A percentile compares a stretch with the other conserved stretches of the same genome.
phyloP scores from a whole-genome alignment of 2,113 vertebrate genomes.

The Microtus richardsoni region DNA sequence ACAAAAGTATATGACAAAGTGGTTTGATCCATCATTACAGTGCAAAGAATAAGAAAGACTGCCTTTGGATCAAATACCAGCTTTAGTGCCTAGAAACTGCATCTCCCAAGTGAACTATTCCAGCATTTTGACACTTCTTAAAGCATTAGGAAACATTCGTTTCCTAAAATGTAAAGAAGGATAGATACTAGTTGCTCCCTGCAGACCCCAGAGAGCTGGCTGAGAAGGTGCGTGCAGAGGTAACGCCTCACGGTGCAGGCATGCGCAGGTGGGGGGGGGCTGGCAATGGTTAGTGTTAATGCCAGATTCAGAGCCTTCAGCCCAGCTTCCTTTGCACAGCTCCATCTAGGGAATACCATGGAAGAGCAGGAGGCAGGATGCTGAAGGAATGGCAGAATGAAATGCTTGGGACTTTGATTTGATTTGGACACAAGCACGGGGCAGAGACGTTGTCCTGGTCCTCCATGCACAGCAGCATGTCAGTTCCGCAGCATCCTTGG shows the following conservation, averaged over 20 bases:
- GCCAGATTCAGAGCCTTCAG: not conserved
- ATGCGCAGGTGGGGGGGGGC: accelerated
- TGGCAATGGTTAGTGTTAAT: accelerated
- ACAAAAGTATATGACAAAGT: not conserved
- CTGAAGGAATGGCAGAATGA: slow-evolving; percentile 73
- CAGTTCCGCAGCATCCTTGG: slow-evolving; percentile 71
- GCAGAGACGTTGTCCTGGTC: slow-evolving; percentile 74
- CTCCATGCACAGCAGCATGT: slow-evolving; percentile 72
- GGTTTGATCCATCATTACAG: not conserved
- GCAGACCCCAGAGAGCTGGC: not conserved
- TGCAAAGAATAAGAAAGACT: not conserved
- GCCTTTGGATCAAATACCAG: not conserved
- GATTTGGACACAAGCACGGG: slow-evolving; percentile 67
- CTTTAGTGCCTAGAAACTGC: not conserved
- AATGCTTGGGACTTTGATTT: slow-evolving; percentile 70
- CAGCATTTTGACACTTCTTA: not conserved
- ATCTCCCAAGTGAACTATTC: not conserved
- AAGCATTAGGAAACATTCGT: not conserved
- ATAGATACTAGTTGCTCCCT: not conserved
- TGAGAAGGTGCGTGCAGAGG: accelerated
- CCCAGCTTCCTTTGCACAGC: slow-evolving; percentile 19
- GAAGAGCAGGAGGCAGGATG: slow-evolving; percentile 43
- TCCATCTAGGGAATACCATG: not conserved
- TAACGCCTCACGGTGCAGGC: too few species aligned
- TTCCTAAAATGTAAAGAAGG: not conserved